Conservation (phyloP, 1,140 invertebrate species). For the Aphidius ervi region DNA sequence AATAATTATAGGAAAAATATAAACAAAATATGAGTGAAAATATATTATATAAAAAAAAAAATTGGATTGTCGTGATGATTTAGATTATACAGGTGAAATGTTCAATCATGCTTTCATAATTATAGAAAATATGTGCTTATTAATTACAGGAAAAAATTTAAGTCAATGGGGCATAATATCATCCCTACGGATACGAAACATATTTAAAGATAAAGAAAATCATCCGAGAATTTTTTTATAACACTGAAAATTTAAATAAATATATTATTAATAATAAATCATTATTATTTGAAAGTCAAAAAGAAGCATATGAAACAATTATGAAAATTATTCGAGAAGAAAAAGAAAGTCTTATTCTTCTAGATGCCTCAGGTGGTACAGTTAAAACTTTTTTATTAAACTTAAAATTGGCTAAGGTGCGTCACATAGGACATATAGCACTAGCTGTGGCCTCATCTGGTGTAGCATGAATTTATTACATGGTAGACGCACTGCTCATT, state of each 20-base stretch:
- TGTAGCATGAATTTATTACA: no score
- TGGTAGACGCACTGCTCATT: no score
- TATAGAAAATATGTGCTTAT: not conserved
- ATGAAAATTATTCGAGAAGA: conserved; percentile 9
- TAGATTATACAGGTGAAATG: not conserved
- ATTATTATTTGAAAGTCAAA: conserved; percentile 15
- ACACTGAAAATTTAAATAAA: conserved; percentile 11
- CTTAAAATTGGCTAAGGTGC: conserved; percentile 11
- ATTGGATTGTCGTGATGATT: not conserved
- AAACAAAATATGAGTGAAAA: conserved; percentile 12
- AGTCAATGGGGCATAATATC: no score
- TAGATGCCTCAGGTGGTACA: conserved; percentile 37
- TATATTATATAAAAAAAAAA: conserved; percentile 13
- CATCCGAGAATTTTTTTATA: not conserved
- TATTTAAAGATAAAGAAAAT: not conserved
- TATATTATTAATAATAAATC: conserved; percentile 21
- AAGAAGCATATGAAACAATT: conserved; percentile 13
- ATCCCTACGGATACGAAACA: not conserved
- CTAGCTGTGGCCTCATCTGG: conserved; percentile 31
- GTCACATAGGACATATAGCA: conserved; percentile 9
- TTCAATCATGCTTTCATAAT: not conserved
- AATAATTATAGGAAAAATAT: conserved; percentile 14
- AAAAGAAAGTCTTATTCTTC: conserved; percentile 28
- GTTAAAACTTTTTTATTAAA: conserved; percentile 38
- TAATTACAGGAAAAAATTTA: no score